These are phyloP conservation scores for Periphyllus acericola DNA, from an alignment of 2,888 invertebrate genomes.

Conservation along the genomic window DNA sequence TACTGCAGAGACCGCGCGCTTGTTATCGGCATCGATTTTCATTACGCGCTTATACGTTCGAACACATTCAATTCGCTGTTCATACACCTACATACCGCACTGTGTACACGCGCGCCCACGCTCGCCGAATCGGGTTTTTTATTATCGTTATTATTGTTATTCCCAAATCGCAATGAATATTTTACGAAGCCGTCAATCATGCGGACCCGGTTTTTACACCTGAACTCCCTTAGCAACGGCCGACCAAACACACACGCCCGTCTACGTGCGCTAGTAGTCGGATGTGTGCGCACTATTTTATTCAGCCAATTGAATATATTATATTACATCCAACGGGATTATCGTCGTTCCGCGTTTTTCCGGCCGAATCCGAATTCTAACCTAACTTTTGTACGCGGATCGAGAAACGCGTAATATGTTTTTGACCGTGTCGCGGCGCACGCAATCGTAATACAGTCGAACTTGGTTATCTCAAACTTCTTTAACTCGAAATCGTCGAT, in stretches of 20 bases:
- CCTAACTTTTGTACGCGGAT: no score
- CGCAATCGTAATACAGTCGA: no score
- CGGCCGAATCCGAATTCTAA: no score
- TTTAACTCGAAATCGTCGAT: no score
- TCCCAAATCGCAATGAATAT: constrained; percentile 48
- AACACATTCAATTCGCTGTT: constrained; percentile 20
- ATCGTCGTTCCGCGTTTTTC: background rate
- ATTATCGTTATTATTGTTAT: constrained; percentile 27
- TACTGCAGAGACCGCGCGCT: background rate
- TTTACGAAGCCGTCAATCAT: constrained; percentile 59
- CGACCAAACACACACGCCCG: constrained; percentile 34
- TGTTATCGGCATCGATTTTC: constrained; percentile 37
- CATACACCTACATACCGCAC: background rate
- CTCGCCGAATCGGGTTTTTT: background rate
- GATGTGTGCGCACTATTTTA: background rate
- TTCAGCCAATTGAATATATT: background rate
- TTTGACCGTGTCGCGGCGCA: no score
- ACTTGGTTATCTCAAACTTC: no score
- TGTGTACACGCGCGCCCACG: background rate
- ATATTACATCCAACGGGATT: background rate
- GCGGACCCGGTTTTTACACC: constrained; percentile 42
- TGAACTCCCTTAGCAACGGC: constrained; percentile 41
- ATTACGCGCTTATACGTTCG: constrained; percentile 2
- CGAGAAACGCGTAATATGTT: no score
- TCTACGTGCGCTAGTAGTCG: no score